Percentiles rank a stretch among this genome's conserved stretches.
Conservation (phyloP, 2,888 invertebrate genomes). For the Orgyia antiqua region DNA sequence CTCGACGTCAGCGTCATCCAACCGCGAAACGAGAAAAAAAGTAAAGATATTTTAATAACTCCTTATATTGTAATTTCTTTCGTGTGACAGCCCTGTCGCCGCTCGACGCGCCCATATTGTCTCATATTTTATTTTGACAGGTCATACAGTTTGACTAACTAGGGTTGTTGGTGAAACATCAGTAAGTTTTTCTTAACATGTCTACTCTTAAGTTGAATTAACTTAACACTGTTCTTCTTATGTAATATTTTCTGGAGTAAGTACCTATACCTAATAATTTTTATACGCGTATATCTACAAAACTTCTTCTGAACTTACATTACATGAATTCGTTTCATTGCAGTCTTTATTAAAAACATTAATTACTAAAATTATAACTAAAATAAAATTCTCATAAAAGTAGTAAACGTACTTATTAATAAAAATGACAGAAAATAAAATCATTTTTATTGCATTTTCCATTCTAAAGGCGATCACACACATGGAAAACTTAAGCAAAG, state of each 20-base stretch:
- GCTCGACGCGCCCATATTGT: conserved; percentile 60
- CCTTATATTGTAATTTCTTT: conserved; percentile 64
- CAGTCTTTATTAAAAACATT: too few species aligned
- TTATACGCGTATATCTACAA: too few species aligned
- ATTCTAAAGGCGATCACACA: conserved; percentile 38
- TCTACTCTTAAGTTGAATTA: too few species aligned
- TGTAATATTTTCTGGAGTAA: too few species aligned
- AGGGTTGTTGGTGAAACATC: conserved; percentile 35
- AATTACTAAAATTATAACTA: too few species aligned
- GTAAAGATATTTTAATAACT: conserved; percentile 70
- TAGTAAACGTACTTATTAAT: too few species aligned
- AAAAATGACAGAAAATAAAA: too few species aligned
- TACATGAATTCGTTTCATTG: too few species aligned
- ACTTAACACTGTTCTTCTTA: too few species aligned
- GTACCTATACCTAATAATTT: too few species aligned
- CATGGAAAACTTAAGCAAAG: conserved; percentile 17
- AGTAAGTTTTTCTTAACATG: neutral
- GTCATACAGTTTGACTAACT: conserved; percentile 42
- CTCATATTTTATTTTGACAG: conserved; percentile 75
- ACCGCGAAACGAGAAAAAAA: conserved; percentile 64
- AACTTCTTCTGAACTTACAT: too few species aligned
- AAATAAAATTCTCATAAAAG: too few species aligned
- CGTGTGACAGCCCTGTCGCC: conserved; percentile 69
- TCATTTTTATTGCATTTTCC: conserved; percentile 33
- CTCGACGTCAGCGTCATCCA: conserved; percentile 49